phyloP scores from a whole-genome alignment of 2,797 vertebrate genomes.

The Euthynnus affinis region DNA sequence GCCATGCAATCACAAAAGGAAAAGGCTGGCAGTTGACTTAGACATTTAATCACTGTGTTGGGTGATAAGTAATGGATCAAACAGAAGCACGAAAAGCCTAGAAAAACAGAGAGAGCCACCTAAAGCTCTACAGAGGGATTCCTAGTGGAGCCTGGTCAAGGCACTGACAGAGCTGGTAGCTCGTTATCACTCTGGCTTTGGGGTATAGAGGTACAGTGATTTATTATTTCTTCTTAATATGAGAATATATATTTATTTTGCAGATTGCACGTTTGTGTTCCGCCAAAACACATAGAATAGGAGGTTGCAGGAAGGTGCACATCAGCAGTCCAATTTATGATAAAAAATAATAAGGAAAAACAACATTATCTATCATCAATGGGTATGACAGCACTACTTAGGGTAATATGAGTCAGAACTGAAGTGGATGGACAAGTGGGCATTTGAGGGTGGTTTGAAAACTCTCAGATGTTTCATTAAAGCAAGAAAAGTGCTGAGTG shows the following conservation, averaged over 20 bases:
- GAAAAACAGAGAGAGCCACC: constrained; percentile 72
- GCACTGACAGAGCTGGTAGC: constrained; percentile 42
- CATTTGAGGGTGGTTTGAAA: background rate
- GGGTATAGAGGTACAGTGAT: constrained; percentile 11
- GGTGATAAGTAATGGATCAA: constrained; percentile 82
- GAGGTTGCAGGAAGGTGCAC: background rate
- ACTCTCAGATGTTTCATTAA: constrained; percentile 6
- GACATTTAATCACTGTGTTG: constrained; percentile 81
- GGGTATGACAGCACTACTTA: no score
- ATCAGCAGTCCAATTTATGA: background rate
- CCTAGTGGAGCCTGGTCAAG: constrained; percentile 63
- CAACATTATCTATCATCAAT: background rate
- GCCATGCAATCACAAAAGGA: constrained; percentile 79
- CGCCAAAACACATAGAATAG: background rate
- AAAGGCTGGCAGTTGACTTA: constrained; percentile 79
- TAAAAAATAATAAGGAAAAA: background rate
- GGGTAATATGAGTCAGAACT: no score
- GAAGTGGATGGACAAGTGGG: background rate
- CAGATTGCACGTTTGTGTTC: background rate
- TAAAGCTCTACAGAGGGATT: constrained; percentile 68
- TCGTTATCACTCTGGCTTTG: constrained; percentile 32
- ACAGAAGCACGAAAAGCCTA: constrained; percentile 68
- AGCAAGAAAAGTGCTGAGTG: background rate
- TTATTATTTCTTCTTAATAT: background rate
- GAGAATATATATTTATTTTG: background rate